Evolutionary conservation across 2,888 invertebrate species (phyloP).

Genomic region (Pilophorus perplexus): DNA sequence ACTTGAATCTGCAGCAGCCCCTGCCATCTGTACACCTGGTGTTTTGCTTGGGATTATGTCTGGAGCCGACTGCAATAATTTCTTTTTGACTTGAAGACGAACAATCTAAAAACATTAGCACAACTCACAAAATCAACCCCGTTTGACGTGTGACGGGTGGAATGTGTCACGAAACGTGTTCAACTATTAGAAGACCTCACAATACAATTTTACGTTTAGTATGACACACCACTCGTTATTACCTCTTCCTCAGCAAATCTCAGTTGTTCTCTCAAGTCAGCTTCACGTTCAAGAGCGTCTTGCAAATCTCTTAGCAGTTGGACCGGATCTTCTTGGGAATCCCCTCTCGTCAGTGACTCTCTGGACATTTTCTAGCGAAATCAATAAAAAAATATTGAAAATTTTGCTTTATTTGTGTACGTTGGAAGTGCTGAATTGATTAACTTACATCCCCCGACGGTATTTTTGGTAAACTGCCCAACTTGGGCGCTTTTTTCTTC

Average conservation of each 20-base stretch:
- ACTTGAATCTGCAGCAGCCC: background rate
- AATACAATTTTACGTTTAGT: background rate
- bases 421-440: too few relatives aligned
- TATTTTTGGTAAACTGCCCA: constrained; percentile 59
- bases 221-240: too few relatives aligned
- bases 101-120: constrained; percentile 45
- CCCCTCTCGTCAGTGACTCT: constrained; percentile 71
- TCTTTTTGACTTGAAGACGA: constrained; percentile 45
- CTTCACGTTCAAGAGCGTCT: constrained; percentile 89
- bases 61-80: constrained; percentile 40
- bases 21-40: background rate
- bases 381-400: too few relatives aligned
- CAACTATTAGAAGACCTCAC: background rate
- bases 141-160: constrained; percentile 1
- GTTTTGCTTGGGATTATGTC: constrained; percentile 25
- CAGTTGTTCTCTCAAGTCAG: constrained; percentile 87
- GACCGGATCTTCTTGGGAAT: constrained; percentile 76
- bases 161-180: background rate
- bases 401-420: too few relatives aligned
- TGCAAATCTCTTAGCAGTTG: constrained; percentile 82
- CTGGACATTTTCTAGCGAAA: constrained; percentile 64
- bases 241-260: constrained; percentile 92
- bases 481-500: constrained; percentile 60
- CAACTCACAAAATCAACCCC: constrained; percentile 40
- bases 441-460: constrained; percentile 61